These are phyloP conservation scores for Pelodiscus sinensis DNA, from an alignment of 2,113 vertebrate species.

Conservation along the genomic window DNA sequence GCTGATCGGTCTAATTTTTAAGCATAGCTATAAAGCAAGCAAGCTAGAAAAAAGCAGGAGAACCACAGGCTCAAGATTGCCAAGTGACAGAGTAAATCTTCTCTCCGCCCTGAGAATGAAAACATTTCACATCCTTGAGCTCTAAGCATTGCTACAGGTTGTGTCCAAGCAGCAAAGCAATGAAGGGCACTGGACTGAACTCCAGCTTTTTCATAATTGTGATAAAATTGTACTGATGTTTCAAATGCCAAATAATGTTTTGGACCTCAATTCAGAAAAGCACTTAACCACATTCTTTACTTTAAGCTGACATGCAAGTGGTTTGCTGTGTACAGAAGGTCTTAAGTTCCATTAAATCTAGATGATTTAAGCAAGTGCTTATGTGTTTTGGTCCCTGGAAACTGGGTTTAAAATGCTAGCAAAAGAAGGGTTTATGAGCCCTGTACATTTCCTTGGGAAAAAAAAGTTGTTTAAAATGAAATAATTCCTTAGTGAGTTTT, in stretches of 20 bases:
- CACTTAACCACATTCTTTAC: background rate
- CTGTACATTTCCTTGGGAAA: background rate
- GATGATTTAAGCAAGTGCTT: slow-evolving; percentile 6
- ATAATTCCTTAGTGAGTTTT: slow-evolving; percentile 32
- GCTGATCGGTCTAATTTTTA: background rate
- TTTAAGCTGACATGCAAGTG: slow-evolving; percentile 4
- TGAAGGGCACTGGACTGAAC: background rate
- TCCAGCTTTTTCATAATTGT: background rate
- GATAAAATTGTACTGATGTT: slow-evolving; percentile 9
- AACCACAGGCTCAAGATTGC: background rate
- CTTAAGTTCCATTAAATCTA: background rate
- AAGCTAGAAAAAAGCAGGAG: background rate
- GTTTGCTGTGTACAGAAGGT: background rate
- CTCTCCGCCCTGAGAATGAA: background rate
- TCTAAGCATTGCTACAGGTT: background rate
- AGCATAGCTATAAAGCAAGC: background rate
- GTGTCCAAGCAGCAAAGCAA: too few relatives aligned
- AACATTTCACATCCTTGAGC: background rate
- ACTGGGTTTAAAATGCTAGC: background rate
- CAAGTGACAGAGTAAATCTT: background rate
- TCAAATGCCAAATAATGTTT: background rate
- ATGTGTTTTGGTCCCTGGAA: background rate
- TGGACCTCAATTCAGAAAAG: background rate
- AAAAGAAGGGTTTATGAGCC: background rate
- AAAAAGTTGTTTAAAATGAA: background rate